Evolutionary conservation across 2,888 invertebrate genomes (phyloP).

Genomic region (Reticulitermes lucifugus): DNA sequence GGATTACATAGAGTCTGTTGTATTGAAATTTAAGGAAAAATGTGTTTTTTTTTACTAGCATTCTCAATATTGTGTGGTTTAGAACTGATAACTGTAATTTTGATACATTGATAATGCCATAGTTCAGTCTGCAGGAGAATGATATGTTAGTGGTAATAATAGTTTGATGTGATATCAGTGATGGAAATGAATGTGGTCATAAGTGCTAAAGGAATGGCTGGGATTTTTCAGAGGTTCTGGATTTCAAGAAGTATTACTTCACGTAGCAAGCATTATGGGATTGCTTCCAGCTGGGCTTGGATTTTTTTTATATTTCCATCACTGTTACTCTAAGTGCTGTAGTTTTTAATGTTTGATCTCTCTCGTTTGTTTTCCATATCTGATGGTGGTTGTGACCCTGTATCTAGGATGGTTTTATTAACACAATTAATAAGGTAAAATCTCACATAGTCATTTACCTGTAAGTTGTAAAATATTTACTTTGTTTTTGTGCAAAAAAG

Average conservation of each 20-base stretch:
- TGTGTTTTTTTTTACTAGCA: background rate
- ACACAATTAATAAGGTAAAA: slow-evolving; percentile 81
- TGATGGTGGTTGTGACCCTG: slow-evolving; percentile 54
- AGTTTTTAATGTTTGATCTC: slow-evolving; percentile 49
- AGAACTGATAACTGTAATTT: background rate
- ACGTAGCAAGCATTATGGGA: background rate
- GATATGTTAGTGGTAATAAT: slow-evolving; percentile 15
- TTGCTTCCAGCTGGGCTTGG: slow-evolving; percentile 23
- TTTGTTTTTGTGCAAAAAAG: slow-evolving; percentile 16
- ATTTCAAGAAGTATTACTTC: background rate
- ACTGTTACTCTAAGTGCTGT: slow-evolving; percentile 35
- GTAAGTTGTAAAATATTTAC: slow-evolving; percentile 25
- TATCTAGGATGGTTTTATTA: slow-evolving; percentile 79
- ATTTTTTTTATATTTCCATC: slow-evolving; percentile 33
- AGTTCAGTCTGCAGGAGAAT: slow-evolving; percentile 9
- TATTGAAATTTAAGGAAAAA: too few species aligned
- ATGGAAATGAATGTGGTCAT: slow-evolving; percentile 34
- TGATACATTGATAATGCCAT: too few species aligned
- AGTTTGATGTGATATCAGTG: slow-evolving; percentile 37
- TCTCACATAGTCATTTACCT: slow-evolving; percentile 29
- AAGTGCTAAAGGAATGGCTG: slow-evolving; percentile 38
- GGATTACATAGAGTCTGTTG: too few species aligned
- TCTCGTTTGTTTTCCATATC: slow-evolving; percentile 55
- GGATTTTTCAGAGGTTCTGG: background rate
- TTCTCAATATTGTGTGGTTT: background rate